Conservation (phyloP, 2,797 vertebrate genomes). For the Diglossa cyanea region DNA sequence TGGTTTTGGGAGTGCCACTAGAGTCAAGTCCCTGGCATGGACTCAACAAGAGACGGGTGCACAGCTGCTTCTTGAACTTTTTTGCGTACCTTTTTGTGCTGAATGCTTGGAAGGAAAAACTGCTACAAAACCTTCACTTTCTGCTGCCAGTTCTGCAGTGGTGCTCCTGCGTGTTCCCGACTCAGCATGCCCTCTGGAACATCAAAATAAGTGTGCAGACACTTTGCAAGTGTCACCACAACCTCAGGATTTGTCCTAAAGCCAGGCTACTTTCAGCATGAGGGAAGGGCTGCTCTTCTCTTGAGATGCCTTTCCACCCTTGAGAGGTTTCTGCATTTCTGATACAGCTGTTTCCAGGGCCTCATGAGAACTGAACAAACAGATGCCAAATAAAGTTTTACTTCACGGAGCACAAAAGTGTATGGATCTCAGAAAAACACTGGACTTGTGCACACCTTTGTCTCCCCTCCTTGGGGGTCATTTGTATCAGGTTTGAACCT, state of each 20-base stretch:
- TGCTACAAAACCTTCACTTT: background rate
- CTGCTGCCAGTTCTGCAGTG: background rate
- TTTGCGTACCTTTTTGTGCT: background rate
- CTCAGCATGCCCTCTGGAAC: background rate
- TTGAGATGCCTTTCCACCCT: background rate
- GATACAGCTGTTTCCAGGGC: constrained; percentile 5
- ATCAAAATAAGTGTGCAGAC: background rate
- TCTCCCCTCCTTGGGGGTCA: background rate
- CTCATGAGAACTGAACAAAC: background rate
- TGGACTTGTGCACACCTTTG: background rate
- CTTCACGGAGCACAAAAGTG: background rate
- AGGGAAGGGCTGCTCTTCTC: background rate
- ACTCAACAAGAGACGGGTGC: background rate
- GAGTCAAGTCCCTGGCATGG: background rate
- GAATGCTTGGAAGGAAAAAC: background rate
- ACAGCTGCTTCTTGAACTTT: background rate
- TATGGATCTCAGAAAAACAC: background rate
- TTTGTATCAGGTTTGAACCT: background rate
- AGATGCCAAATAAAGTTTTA: background rate
- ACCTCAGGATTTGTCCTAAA: background rate
- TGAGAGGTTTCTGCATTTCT: constrained; percentile 39
- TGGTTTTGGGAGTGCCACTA: background rate
- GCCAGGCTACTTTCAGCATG: background rate
- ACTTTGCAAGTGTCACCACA: background rate
- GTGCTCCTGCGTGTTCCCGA: rapidly evolving